Percentiles rank a stretch among this genome's conserved stretches.
Evolutionary conservation across 1,140 invertebrate genomes (phyloP).

Genomic region (Sipha flava): DNA sequence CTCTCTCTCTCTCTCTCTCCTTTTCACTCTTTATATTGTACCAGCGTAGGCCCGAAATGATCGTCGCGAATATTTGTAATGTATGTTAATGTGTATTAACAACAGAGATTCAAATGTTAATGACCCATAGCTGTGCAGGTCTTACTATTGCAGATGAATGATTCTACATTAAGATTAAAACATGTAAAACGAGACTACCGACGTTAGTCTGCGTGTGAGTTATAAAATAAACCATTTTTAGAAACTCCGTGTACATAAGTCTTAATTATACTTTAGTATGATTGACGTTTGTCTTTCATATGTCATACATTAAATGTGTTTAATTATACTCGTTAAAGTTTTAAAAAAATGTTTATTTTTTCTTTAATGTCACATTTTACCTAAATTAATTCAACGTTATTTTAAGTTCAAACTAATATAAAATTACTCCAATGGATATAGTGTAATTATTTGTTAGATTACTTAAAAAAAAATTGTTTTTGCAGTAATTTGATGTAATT

Average conservation of each 20-base stretch:
- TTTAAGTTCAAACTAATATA: too few species aligned
- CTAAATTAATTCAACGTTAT: too few species aligned
- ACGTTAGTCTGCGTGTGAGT: not conserved
- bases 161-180: not conserved
- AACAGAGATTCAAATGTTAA: too few species aligned
- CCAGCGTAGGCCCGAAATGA: not conserved
- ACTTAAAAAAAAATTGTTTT: too few species aligned
- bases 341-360: too few species aligned
- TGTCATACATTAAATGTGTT: not conserved
- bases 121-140: too few species aligned
- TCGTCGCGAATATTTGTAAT: not conserved
- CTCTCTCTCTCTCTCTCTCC: not conserved
- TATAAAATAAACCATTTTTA: not conserved
- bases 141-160: not conserved
- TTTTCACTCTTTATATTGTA: not conserved
- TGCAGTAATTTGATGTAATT: too few species aligned
- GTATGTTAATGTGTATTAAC: not conserved
- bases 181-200: not conserved
- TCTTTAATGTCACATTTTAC: too few species aligned
- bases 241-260: not conserved
- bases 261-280: not conserved
- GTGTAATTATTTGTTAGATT: too few species aligned
- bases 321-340: too few species aligned
- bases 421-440: too few species aligned
- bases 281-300: too few species aligned